Conservation (phyloP, 2,888 invertebrate genomes). For the Camponotus fellah region DNA sequence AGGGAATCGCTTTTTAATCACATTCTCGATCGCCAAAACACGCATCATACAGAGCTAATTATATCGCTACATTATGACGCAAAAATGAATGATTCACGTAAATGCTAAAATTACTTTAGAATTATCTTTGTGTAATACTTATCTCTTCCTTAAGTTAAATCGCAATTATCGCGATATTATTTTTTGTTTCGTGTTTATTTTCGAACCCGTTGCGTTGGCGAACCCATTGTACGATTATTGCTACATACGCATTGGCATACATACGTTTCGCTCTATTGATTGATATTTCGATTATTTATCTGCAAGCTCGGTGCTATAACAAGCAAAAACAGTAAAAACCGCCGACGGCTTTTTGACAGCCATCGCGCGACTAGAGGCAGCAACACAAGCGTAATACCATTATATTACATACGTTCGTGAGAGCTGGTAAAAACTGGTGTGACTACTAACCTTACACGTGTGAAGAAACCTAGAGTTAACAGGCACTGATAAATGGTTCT, state of each 20-base stretch:
- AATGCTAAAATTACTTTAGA: neutral
- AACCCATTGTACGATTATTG: constrained; percentile 14
- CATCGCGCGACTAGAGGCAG: constrained; percentile 47
- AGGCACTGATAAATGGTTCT: constrained; percentile 96
- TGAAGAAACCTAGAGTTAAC: constrained; percentile 94
- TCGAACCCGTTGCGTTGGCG: neutral
- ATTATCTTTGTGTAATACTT: constrained; percentile 12
- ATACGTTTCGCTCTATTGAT: constrained; percentile 31
- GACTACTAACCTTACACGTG: constrained; percentile 91
- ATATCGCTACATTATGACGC: neutral
- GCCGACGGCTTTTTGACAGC: constrained; percentile 41
- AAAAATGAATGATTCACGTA: neutral
- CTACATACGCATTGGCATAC: constrained; percentile 27
- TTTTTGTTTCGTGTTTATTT: constrained; percentile 3
- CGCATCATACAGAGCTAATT: neutral
- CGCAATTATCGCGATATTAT: constrained; percentile 3
- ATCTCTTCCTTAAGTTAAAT: neutral
- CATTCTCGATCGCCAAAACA: neutral
- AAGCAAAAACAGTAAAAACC: constrained; percentile 65
- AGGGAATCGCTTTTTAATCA: neutral
- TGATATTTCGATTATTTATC: constrained; percentile 43
- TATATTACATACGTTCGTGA: constrained; percentile 47
- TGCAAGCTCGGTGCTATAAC: constrained; percentile 61
- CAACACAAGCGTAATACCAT: constrained; percentile 31
- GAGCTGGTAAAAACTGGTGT: constrained; percentile 66